A percentile compares a stretch with the other conserved stretches of the same genome.
Conservation (phyloP, 2,888 invertebrate species). For the Dusona sp. region DNA sequence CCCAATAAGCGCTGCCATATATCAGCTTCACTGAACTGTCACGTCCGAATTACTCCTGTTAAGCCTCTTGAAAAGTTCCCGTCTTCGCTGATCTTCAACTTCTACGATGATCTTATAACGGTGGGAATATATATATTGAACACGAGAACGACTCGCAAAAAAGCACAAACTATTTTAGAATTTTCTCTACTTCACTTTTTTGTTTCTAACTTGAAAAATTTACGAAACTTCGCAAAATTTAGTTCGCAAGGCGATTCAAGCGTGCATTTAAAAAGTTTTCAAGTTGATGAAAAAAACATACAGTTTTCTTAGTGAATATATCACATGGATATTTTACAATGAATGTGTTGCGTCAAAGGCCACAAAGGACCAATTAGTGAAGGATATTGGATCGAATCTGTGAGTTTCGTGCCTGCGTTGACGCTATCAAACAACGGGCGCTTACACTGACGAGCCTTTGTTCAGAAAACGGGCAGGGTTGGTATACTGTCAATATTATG, state of each 20-base stretch:
- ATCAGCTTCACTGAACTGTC: neutral
- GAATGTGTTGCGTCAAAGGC: neutral
- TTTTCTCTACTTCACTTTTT: neutral
- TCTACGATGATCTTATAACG: neutral
- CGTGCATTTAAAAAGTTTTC: neutral
- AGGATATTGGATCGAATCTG: constrained; percentile 10
- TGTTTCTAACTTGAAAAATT: neutral
- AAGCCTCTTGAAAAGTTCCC: neutral
- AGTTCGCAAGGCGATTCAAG: neutral
- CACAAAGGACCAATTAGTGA: neutral
- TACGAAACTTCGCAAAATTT: too few species aligned
- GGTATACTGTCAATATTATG: constrained; percentile 18
- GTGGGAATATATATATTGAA: neutral
- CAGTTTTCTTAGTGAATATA: too few species aligned
- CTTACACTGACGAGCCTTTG: constrained; percentile 9
- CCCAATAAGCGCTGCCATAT: neutral
- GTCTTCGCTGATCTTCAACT: neutral
- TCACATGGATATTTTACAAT: neutral
- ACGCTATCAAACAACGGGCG: neutral
- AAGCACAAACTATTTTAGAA: neutral
- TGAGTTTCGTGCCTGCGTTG: neutral
- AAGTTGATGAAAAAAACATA: neutral
- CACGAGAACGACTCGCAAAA: neutral
- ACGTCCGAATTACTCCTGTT: neutral
- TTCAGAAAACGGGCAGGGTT: constrained; percentile 8